These are phyloP conservation scores for Anniella stebbinsi DNA, from an alignment of 2,797 vertebrate genomes.

Conservation along the genomic window DNA sequence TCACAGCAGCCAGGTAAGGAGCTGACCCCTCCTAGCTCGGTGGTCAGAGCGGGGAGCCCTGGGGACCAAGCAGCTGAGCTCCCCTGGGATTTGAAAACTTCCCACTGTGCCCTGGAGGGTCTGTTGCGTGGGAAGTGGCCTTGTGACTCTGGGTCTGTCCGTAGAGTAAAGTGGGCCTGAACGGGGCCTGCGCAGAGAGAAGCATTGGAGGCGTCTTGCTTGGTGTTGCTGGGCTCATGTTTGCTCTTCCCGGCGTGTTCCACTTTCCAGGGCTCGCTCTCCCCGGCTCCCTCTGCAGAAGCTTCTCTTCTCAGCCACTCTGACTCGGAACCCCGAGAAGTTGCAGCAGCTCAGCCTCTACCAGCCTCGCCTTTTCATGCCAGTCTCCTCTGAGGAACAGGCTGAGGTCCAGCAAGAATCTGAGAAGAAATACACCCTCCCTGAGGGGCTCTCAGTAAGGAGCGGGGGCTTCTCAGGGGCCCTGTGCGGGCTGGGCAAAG, in stretches of 20 bases:
- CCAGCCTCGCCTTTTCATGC: conserved; percentile 92
- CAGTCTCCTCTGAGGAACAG: conserved; percentile 62
- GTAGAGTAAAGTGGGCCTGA: background rate
- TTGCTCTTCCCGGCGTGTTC: background rate
- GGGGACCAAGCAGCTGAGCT: no score
- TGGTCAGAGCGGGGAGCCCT: background rate
- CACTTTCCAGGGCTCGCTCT: conserved; percentile 80
- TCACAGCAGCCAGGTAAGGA: conserved; percentile 88
- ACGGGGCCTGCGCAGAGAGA: no score
- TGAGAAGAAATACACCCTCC: conserved; percentile 84
- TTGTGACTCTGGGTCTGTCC: no score
- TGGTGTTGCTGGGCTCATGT: background rate
- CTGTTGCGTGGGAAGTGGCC: background rate
- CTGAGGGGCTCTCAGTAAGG: conserved; percentile 87
- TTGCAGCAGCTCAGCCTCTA: conserved; percentile 91
- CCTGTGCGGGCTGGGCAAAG: no score
- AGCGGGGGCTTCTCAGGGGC: no score
- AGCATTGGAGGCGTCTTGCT: background rate
- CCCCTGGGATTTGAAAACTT: background rate
- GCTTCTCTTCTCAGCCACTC: conserved; percentile 95
- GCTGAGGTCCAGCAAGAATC: conserved; percentile 38
- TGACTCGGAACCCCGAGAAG: conserved; percentile 95
- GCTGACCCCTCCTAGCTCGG: background rate
- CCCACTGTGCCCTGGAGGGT: background rate
- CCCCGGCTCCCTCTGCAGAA: conserved; percentile 94